Evolutionary conservation across 1,140 invertebrate genomes (phyloP).

Genomic region (Oscheius sp.): DNA sequence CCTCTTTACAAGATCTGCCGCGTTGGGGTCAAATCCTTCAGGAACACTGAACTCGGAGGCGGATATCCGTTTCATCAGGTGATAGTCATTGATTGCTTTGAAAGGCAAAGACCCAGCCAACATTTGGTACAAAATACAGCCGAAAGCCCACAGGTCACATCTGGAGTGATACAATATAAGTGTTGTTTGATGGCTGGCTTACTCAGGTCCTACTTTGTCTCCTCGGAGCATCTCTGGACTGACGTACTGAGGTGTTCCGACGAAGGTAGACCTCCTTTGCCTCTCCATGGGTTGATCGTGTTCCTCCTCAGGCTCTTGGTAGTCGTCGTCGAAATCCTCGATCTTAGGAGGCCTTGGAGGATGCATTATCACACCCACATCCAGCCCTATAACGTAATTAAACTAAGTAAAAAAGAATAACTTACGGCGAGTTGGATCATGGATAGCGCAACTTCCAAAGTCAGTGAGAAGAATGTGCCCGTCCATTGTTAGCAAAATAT

Average conservation of each 20-base stretch:
- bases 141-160: constrained; percentile 91
- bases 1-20: constrained; percentile 80
- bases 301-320: constrained; percentile 9
- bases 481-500: constrained; percentile 75
- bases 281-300: neutral
- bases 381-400: neutral
- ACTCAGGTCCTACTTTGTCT: constrained; percentile 67
- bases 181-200: constrained; percentile 52
- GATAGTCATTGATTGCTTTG: constrained; percentile 84
- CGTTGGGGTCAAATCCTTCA: constrained; percentile 77
- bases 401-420: neutral
- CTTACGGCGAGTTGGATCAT: neutral
- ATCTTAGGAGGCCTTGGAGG: neutral
- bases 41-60: constrained; percentile 87
- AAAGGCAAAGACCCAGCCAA: constrained; percentile 86
- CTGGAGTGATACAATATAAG: constrained; percentile 63
- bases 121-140: constrained; percentile 95
- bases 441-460: constrained; percentile 78
- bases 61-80: constrained; percentile 91
- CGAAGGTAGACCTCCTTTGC: constrained; percentile 75
- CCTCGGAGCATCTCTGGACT: constrained; percentile 88
- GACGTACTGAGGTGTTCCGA: constrained; percentile 95
- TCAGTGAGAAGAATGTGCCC: constrained; percentile 95
- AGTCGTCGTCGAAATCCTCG: neutral
- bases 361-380: neutral